Evolutionary conservation across 2,113 vertebrate genomes (phyloP).

Genomic region (Irena cyanogastra): DNA sequence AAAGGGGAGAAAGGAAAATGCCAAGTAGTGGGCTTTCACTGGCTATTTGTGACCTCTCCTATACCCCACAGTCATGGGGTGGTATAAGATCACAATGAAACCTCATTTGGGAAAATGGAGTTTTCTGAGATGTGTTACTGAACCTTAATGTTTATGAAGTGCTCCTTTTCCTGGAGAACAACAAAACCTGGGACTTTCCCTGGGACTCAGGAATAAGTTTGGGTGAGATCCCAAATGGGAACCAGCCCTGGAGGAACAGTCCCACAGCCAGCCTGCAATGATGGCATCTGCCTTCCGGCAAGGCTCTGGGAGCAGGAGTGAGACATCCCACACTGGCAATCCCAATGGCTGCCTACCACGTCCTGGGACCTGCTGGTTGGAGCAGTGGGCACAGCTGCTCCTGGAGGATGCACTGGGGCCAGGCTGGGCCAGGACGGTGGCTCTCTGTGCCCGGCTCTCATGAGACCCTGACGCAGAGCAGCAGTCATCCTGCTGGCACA

Average conservation of each 20-base stretch:
- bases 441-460: not conserved
- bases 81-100: not conserved
- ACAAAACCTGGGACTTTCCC: not conserved
- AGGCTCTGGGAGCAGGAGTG: not conserved
- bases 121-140: not conserved
- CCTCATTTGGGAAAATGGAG: not conserved
- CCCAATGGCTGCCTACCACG: rapidly evolving
- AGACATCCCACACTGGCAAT: not conserved
- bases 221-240: not conserved
- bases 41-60: not conserved
- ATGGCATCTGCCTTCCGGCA: not conserved
- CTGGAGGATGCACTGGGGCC: rapidly evolving
- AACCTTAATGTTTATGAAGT: not conserved
- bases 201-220: not conserved
- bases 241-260: not conserved
- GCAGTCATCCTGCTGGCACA: not conserved
- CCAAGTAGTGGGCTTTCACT: not conserved
- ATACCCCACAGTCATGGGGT: not conserved
- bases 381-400: not conserved
- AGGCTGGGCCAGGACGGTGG: not conserved
- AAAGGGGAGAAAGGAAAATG: not conserved
- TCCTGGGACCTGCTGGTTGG: not conserved
- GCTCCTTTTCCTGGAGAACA: not conserved
- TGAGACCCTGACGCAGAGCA: not conserved
- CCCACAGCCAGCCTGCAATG: not conserved